These are phyloP conservation scores for Drosophila subobscura DNA, from an alignment of 1,140 invertebrate species.

Conservation along the genomic window DNA sequence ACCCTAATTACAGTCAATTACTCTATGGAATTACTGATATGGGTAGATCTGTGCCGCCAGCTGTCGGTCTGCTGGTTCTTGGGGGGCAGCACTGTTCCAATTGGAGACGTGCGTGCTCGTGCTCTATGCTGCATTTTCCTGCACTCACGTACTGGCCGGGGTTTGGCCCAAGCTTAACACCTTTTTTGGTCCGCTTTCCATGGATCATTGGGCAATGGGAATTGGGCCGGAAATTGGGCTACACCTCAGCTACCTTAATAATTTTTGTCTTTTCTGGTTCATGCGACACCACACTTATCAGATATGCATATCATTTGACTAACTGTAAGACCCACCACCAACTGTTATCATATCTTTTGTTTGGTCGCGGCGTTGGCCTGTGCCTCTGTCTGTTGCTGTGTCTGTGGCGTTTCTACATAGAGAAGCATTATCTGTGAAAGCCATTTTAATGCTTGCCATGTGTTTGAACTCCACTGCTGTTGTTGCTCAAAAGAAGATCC, in stretches of 20 bases:
- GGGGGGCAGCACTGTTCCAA: not conserved
- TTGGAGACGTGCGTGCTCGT: not conserved
- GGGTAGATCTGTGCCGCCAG: constrained; percentile 32
- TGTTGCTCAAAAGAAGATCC: constrained; percentile 26
- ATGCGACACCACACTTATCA: constrained; percentile 35
- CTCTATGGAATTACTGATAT: constrained; percentile 58
- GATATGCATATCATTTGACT: constrained; percentile 52
- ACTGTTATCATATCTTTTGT: constrained; percentile 61
- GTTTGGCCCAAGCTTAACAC: constrained; percentile 43
- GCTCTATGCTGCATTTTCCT: not conserved
- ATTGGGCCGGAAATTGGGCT: constrained; percentile 64
- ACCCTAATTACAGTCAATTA: constrained; percentile 74
- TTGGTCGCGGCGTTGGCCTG: not conserved
- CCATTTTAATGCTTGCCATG: constrained; percentile 39
- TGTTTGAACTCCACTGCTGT: constrained; percentile 7
- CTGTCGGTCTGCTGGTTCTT: not conserved
- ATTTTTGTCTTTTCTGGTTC: constrained; percentile 13
- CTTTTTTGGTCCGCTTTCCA: constrained; percentile 53
- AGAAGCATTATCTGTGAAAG: constrained; percentile 41
- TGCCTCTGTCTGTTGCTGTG: too few relatives aligned
- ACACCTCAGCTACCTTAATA: constrained; percentile 32
- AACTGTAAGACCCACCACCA: constrained; percentile 13
- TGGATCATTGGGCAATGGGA: constrained; percentile 40
- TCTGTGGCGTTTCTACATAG: not conserved
- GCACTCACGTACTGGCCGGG: constrained; percentile 32